Evolutionary conservation across 2,888 invertebrate species (phyloP), one percentile per base, ranked within the genome.

Genomic region (Drosophila ezoana): DNA sequence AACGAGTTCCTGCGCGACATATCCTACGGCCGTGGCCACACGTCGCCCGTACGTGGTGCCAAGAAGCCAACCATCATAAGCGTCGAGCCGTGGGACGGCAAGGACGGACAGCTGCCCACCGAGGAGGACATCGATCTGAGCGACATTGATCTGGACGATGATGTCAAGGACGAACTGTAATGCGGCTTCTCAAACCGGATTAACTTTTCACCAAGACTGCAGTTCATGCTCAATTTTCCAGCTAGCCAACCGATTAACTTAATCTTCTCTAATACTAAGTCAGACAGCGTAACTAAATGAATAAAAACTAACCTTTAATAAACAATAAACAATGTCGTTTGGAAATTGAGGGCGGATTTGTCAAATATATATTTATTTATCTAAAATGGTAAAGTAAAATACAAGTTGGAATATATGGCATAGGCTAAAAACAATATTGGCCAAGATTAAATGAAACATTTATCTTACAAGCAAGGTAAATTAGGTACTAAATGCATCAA

Each of bases 1-100:
- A 96, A 97, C 89, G 99, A 99, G 92, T 99, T 99, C 93, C 94
- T 99, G 49, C 94, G 95, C 89, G 98, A 98, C 90, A 93, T 99
- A 28, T 97, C 98, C 9, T 98, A 96, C 92, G 99, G 99, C 0
- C 95, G 97, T 74, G 98, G 98, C 1, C 96, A 96, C 52, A 98
- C 98, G 0, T 96, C 96, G 0, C 97, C 98, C 0, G 95, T 98
- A 1, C 95, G 95, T 82, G 97, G 97, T 16, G 96, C 96, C 0
- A 94, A 95, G 82, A 94, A 98, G 90, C 98, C 98, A 9, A 93
- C 94, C 74, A 94, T 98, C 43, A 89, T 92, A 9, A 92, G 93
- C 44, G 94, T 94, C 0, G 95, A 95, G 23, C 93, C 97, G 0
- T 99, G 99, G 99, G 98, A 99, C 91, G 99, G 99, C 16, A 96